Base-by-base conservation (phyloP, 2,113 vertebrate species). In the Nerophis lumbriciformis region DNA sequence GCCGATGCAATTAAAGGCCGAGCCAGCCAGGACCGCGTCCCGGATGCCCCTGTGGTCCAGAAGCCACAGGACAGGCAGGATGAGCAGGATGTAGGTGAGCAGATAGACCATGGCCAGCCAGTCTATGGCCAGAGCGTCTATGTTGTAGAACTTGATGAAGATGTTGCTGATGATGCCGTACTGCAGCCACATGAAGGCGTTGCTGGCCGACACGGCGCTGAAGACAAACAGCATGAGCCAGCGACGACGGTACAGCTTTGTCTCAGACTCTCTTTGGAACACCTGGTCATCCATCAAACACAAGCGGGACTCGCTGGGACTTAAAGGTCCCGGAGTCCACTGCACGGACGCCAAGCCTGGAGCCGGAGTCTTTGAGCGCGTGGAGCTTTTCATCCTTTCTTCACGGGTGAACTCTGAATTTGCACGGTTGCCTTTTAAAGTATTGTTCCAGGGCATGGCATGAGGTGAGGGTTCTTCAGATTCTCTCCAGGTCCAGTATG, bases 71-170 rank as follows among this genome's bases (percentile, higher is more conserved):
- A 94, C 90, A 0, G 94, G 95, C 74, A 94, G 89, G 8, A 96
- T 90, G 6, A 95, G 84, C 0, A 92, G 92, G 53, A 96, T 89
- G 75, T 94, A 96, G 28, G 84, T 62, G 21, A 95, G 38, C 86
- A 93, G 92, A 81, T 93, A 95, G 68, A 91, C 84, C 91, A 95
- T 92, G 75, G 94, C 87, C 54, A 98, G 84, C 92, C 95, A 95
- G 88, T 95, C 94, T 2, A 97, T 85, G 63, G 91, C 85, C 13
- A 93, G 88, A 15, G 89, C 2, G 42, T 78, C 88, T 48, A 94
- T 87, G 2, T 28, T 78, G 37, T 95, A 97, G 83, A 95, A 97
- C 16, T 35, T 6, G 75, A 66, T 56, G 74, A 97, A 93, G 68
- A 95, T 63, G 76, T 93, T 93, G 75, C 64, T 92, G 71, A 97